Base-by-base conservation (phyloP, 92 coral and sea anemone genomes). In the Anthopleura xanthogrammica region DNA sequence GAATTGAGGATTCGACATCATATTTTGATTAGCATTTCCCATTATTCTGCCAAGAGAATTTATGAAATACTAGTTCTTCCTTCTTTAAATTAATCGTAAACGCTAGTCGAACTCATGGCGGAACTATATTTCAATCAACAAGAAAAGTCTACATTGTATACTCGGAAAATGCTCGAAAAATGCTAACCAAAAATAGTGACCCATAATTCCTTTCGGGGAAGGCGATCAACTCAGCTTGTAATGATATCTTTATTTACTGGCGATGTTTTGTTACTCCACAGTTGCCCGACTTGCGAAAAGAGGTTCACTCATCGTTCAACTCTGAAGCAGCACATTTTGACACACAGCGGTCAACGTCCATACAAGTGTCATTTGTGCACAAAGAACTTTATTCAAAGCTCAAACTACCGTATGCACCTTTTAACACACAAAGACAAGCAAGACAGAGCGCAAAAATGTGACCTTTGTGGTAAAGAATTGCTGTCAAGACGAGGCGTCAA, bases 251-350 rank as follows among this genome's bases (percentile, higher is more conserved):
- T 43, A 43, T 43, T 43, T 7, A 24, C 70, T 22, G 29, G 11
- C 13, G 68, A 50, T 83, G 16, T 48, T 20, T 79, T 23, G 58
- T 72, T 52, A 6, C 62, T 55, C n/a, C 24, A 20, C 85, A 92
- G 95, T 76, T 92, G 95, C 54, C 83, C 91, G 13, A 89, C 87
- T 1, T 89, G 93, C 55, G 92, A 89, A 16, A 89, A 84, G 79
- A 89, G 77, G 65, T 92, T 92, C 85, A 83, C 92, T 12, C 93
- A 92, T 80, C 95, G 92, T 16, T 92, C 95, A 3, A 87, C 91
- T 0, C 77, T 92, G 60, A 92, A 92, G 82, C 92, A 89, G 75
- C 95, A 92, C 66, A 50, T 85, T 16, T 68, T 84, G 36, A 83
- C 87, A 72, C 95, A 92, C 83, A 82, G 80, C 52, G 95, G 95